Base-by-base conservation (phyloP, 1,140 invertebrate species). In the Drosophila nigrodunni region DNA sequence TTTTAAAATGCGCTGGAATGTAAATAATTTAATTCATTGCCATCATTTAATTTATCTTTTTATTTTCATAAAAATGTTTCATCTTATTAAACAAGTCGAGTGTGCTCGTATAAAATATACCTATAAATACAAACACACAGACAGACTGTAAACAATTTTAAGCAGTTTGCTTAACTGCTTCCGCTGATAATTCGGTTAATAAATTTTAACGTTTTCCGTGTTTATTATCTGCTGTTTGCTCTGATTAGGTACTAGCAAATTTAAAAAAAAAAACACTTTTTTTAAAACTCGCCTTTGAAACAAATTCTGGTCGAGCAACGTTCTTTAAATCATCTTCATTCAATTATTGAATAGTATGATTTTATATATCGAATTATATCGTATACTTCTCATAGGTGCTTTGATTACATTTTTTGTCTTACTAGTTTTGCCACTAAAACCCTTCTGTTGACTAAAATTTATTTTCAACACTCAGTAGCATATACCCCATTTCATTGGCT, bases 141-240 rank as follows among this genome's bases (percentile, higher is more conserved):
- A 52, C n/a, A 30, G 7, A 30, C 50, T 52, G 30, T 54, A 54
- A 37, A 54, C 30, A 54, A 37, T 35, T 34, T 34, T 8, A 15
- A 35, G 50, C n/a, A 52, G 7, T 13, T 50, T 50, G 25, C 9
- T 7, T 3, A 3, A 15, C 44, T 47, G 15, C 44, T 37, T 35
- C 13, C 7, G 30, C 7, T 54, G 34, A 54, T 9, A 54, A 54
- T 37, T 13, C 30, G 9, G 34, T 35, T 37, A 54, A 37, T 37
- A 49, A 21, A 49, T 49, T 49, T 49, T 49, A 11, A 9, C 25
- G 1, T 1, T 25, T 21, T 52, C 8, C 11, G 25, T 13, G 7
- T 52, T 34, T 34, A 35, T 52, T 52, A 52, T 52, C 49, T 52
- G 11, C 8, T 52, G 49, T 52, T 52, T 52, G 13, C 11, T 7